phyloP scores from a whole-genome alignment of 2,113 vertebrate species.

The Actenoides hombroni region DNA sequence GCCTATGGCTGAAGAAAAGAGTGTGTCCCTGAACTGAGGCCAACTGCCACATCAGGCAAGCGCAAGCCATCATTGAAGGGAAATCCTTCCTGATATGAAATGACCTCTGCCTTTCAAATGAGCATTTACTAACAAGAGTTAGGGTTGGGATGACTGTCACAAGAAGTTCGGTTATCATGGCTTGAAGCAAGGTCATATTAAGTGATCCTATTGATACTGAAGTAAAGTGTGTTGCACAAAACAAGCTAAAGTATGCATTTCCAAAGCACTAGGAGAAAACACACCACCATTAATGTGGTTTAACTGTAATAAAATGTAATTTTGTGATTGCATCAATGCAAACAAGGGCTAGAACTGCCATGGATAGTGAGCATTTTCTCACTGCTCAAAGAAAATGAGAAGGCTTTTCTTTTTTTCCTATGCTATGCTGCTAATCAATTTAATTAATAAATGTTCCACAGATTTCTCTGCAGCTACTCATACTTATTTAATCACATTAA shows the following conservation, averaged over 20 bases:
- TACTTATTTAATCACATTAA: not conserved
- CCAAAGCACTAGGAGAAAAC: not conserved
- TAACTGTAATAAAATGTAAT: not conserved
- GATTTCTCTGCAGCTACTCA: not conserved
- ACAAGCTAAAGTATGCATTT: not conserved
- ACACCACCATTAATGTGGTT: not conserved
- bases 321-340: not conserved
- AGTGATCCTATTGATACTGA: not conserved
- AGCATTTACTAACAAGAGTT: not conserved
- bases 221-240: not conserved
- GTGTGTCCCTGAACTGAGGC: not conserved
- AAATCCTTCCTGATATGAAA: not conserved
- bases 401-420: not conserved
- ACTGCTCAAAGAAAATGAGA: not conserved
- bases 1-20: not conserved
- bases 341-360: not conserved
- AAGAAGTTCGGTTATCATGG: not conserved
- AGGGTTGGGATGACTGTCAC: not conserved
- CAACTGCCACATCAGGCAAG: not conserved
- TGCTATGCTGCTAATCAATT: not conserved
- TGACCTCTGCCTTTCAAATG: not conserved
- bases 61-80: accelerated
- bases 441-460: not conserved
- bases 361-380: not conserved
- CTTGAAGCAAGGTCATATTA: not conserved